These are phyloP conservation scores for Zoanthus sociatus DNA, from an alignment of 92 coral and sea anemone genomes.

Conservation along the genomic window DNA sequence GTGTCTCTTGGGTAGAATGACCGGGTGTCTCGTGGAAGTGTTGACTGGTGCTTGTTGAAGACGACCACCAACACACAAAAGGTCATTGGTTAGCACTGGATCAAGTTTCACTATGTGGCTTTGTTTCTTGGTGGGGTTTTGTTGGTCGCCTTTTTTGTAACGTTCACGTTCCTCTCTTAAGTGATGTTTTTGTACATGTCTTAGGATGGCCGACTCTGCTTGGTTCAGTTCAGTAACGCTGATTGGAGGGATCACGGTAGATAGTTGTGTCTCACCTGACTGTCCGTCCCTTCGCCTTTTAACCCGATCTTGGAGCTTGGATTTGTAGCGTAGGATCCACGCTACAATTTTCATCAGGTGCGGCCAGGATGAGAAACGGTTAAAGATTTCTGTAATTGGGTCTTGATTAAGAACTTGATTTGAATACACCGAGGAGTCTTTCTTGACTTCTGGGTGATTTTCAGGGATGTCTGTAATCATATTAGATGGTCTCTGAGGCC, in stretches of 20 bases:
- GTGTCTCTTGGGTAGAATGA: constrained; percentile 49
- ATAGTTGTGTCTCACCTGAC: too few relatives aligned
- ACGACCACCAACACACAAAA: constrained; percentile 54
- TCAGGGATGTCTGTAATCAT: background rate
- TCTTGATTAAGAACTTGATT: background rate
- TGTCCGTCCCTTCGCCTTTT: too few relatives aligned
- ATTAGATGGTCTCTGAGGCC: background rate
- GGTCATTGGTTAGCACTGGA: constrained; percentile 9
- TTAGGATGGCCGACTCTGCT: too few relatives aligned
- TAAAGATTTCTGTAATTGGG: background rate
- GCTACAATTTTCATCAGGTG: too few relatives aligned
- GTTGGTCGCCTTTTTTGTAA: constrained; percentile 10
- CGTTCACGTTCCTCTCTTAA: background rate
- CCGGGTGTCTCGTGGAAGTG: constrained; percentile 29
- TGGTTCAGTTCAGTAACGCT: too few relatives aligned
- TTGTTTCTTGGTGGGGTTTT: background rate
- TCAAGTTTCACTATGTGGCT: background rate
- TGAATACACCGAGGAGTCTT: background rate
- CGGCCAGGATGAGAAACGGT: background rate
- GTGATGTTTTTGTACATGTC: too few relatives aligned
- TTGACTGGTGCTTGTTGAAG: constrained; percentile 44
- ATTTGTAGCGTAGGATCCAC: too few relatives aligned
- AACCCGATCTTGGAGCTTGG: too few relatives aligned
- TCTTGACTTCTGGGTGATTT: background rate
- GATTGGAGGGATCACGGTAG: too few relatives aligned